phyloP scores from a whole-genome alignment of 2,797 vertebrate genomes.

The Pangasius sanitwongsei region DNA sequence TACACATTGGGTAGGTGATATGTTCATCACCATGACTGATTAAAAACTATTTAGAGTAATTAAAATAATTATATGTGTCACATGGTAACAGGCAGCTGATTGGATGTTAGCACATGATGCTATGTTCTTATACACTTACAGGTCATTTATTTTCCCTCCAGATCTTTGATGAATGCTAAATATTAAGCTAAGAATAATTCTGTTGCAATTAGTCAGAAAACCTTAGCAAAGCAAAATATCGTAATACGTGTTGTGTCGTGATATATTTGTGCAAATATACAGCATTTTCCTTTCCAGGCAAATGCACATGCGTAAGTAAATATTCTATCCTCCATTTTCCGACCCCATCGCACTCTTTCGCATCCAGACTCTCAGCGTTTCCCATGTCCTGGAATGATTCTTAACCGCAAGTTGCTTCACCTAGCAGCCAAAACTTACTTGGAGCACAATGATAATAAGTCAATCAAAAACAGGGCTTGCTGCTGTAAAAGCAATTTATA shows the following conservation, averaged over 20 bases:
- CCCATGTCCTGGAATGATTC: conserved; percentile 30
- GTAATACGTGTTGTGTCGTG: background rate
- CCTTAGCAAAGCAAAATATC: background rate
- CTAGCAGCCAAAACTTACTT: conserved; percentile 42
- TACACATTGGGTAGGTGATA: too few relatives aligned
- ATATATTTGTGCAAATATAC: background rate
- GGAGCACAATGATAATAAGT: conserved; percentile 41
- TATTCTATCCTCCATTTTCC: background rate
- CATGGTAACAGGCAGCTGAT: too few relatives aligned
- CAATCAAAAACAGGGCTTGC: conserved; percentile 41
- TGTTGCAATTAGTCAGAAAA: too few relatives aligned
- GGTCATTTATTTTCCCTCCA: background rate
- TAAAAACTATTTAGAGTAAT: background rate
- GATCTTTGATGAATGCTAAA: background rate
- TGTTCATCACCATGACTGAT: background rate
- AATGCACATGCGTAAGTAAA: background rate
- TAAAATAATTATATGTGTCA: background rate
- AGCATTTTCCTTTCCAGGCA: background rate
- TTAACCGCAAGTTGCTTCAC: conserved; percentile 22
- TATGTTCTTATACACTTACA: background rate
- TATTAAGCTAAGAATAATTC: background rate
- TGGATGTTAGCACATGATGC: too few relatives aligned
- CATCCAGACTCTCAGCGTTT: conserved; percentile 34
- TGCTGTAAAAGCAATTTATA: conserved; percentile 47
- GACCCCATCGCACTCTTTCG: too few relatives aligned